phyloP scores from a whole-genome alignment of 2,797 vertebrate species.

The Sciurus vulgaris region DNA sequence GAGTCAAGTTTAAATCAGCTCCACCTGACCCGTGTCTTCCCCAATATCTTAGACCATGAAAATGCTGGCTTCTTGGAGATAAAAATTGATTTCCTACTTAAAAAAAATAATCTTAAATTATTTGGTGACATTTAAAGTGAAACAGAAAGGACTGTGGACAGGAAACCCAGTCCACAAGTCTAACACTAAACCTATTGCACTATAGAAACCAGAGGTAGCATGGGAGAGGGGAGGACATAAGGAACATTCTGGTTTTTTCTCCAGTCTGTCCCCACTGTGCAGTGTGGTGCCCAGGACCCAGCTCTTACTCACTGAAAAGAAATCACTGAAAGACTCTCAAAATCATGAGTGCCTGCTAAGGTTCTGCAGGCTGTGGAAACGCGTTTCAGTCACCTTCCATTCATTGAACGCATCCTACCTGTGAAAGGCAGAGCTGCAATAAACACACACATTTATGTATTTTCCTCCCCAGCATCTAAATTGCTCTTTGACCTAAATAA shows the following conservation, averaged over 20 bases:
- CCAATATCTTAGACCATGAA: background rate
- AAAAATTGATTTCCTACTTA: background rate
- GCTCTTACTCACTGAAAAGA: background rate
- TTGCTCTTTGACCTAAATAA: background rate
- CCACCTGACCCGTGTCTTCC: background rate
- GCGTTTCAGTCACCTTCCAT: background rate
- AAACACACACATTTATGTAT: background rate
- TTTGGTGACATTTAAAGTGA: background rate
- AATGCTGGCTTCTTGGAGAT: background rate
- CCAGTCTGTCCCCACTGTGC: background rate
- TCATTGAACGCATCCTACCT: background rate
- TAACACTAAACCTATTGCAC: background rate
- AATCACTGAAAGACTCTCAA: background rate
- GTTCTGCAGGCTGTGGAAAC: background rate
- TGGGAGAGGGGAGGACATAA: accelerated
- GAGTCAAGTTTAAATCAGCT: background rate
- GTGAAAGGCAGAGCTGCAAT: background rate
- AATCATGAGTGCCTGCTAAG: background rate
- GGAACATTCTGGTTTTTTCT: background rate
- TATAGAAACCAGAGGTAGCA: background rate
- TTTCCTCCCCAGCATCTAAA: background rate
- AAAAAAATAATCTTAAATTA: background rate
- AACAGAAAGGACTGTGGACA: background rate
- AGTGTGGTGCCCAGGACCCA: background rate
- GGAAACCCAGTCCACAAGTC: background rate